Conservation (phyloP, 2,797 vertebrate species). For the Brachyalestes nurse region DNA sequence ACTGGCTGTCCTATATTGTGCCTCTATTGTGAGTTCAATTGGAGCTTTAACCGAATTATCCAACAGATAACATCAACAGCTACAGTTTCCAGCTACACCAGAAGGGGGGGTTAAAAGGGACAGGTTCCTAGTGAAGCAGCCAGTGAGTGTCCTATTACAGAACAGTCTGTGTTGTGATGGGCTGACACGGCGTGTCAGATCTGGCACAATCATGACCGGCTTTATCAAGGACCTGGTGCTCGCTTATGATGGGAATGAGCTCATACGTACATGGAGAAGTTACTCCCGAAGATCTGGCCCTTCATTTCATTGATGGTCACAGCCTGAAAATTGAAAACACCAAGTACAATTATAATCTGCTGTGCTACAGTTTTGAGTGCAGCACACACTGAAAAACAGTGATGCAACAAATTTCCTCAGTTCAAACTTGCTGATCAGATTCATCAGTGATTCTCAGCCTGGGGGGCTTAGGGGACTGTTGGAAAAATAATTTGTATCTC, state of each 20-base stretch:
- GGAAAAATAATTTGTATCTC: no score
- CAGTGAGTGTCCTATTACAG: no score
- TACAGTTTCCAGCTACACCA: neutral
- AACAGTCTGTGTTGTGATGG: neutral
- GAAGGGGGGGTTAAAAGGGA: neutral
- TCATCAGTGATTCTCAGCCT: no score
- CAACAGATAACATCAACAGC: no score
- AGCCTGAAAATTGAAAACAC: constrained; percentile 67
- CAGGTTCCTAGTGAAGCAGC: no score
- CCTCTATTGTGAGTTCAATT: no score
- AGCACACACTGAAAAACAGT: no score
- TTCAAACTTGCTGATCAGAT: no score
- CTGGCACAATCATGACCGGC: neutral
- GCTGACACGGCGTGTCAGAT: neutral
- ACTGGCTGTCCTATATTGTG: no score
- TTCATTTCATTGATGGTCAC: constrained; percentile 78
- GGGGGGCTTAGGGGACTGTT: no score
- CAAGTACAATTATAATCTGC: neutral
- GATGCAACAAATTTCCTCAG: no score
- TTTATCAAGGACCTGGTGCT: neutral
- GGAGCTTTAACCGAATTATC: no score
- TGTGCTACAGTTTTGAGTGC: neutral
- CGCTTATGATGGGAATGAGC: neutral
- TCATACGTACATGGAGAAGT: constrained; percentile 67
- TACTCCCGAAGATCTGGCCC: constrained; percentile 69